Percentiles rank a stretch among this genome's conserved stretches.
Conservation (phyloP, 2,888 invertebrate species). For the Acanthosoma haemorrhoidale region DNA sequence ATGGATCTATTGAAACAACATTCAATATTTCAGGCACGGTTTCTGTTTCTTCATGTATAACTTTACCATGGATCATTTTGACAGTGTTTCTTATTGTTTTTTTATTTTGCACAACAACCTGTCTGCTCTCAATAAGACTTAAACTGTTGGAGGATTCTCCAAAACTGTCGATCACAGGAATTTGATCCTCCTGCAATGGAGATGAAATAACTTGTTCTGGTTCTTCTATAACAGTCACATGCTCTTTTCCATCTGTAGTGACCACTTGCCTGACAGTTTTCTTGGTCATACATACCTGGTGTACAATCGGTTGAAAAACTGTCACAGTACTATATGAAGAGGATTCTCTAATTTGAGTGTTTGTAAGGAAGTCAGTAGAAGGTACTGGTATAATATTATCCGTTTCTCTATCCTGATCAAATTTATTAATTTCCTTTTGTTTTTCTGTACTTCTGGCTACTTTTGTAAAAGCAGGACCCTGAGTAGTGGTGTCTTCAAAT, state of each 20-base stretch:
- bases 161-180: background rate
- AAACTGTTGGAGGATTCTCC: slow-evolving; percentile 1
- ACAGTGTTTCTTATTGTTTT: slow-evolving; percentile 17
- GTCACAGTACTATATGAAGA: background rate
- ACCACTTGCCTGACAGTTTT: slow-evolving; percentile 70
- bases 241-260: slow-evolving; percentile 77
- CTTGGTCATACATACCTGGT: slow-evolving; percentile 49
- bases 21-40: background rate
- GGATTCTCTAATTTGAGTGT: too few species aligned
- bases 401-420: background rate
- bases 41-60: slow-evolving; percentile 20
- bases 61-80: slow-evolving; percentile 13
- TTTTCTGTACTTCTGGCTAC: too few species aligned
- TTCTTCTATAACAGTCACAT: slow-evolving; percentile 75
- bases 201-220: slow-evolving; percentile 59
- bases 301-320: slow-evolving; percentile 13
- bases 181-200: background rate
- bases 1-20: background rate
- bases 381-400: background rate
- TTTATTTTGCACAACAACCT: slow-evolving; percentile 15
- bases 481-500: too few species aligned
- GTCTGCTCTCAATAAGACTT: slow-evolving; percentile 5
- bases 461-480: too few species aligned
- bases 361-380: too few species aligned
- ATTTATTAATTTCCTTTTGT: too few species aligned